Evolutionary conservation across 2,113 vertebrate genomes (phyloP).

Genomic region (Siphamia tubifer): DNA sequence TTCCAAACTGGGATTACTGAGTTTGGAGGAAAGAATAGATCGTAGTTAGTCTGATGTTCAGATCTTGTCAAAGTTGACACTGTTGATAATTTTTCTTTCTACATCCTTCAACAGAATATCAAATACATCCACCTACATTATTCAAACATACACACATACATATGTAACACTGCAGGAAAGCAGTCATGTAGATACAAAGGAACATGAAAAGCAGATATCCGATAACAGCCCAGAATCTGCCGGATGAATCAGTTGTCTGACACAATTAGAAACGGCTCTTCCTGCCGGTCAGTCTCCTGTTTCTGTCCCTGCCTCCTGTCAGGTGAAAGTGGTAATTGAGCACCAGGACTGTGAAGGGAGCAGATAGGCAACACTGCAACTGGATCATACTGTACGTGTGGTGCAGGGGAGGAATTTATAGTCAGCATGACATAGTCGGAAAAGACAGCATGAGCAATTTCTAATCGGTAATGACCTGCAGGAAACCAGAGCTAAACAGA

Average conservation of each 20-base stretch:
- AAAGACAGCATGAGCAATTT: background rate
- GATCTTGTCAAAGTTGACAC: too few relatives aligned
- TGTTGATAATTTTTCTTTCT: too few relatives aligned
- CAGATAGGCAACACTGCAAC: constrained; percentile 5
- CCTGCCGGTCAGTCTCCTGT: constrained; percentile 15
- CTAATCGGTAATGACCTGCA: too few relatives aligned
- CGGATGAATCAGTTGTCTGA: constrained; percentile 35
- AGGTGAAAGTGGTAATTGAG: constrained; percentile 64
- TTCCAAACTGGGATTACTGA: too few relatives aligned
- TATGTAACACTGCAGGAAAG: background rate
- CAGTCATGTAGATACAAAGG: background rate
- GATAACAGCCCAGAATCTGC: background rate
- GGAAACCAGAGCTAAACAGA: too few relatives aligned
- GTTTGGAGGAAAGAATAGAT: too few relatives aligned
- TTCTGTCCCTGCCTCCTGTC: constrained; percentile 14
- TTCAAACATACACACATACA: background rate
- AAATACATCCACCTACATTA: background rate
- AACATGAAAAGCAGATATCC: background rate
- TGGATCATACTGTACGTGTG: constrained; percentile 2
- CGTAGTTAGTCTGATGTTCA: too few relatives aligned
- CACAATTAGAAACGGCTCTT: constrained; percentile 24
- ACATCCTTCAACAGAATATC: too few relatives aligned
- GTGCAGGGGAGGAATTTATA: background rate
- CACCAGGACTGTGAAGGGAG: constrained; percentile 5
- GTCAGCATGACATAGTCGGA: background rate